These are phyloP conservation scores for Macrotrachela quadricornifera DNA, from an alignment of 1,140 invertebrate genomes.

Conservation along the genomic window DNA sequence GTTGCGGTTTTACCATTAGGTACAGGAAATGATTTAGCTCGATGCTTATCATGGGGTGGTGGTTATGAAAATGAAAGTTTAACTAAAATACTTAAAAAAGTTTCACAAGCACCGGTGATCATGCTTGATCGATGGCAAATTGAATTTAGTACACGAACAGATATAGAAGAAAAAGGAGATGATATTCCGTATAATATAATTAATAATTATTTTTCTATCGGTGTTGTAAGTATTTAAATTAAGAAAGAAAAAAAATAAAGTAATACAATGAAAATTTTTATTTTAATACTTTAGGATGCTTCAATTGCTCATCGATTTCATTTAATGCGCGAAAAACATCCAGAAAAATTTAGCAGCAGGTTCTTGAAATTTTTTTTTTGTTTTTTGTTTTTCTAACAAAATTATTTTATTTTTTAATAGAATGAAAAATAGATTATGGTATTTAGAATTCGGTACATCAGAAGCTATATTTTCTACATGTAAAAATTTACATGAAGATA, in stretches of 20 bases:
- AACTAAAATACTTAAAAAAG: slow-evolving; percentile 52
- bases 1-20: slow-evolving; percentile 83
- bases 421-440: slow-evolving; percentile 95
- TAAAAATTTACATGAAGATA: slow-evolving; percentile 83
- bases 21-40: slow-evolving; percentile 84
- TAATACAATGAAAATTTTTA: slow-evolving; percentile 29
- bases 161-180: slow-evolving; percentile 37
- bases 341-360: slow-evolving; percentile 79
- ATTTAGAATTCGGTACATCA: slow-evolving; percentile 87
- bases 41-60: slow-evolving; percentile 82
- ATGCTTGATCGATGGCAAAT: slow-evolving; percentile 89
- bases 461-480: slow-evolving; percentile 84
- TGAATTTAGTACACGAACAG: background rate
- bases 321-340: slow-evolving; percentile 78
- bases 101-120: slow-evolving; percentile 25
- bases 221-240: slow-evolving; percentile 40
- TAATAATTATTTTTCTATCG: slow-evolving; percentile 90
- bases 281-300: slow-evolving; percentile 46
- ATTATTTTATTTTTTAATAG: slow-evolving; percentile 27
- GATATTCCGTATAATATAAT: slow-evolving; percentile 83
- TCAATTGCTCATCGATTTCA: slow-evolving; percentile 93
- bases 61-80: slow-evolving; percentile 73
- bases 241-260: slow-evolving; percentile 24
- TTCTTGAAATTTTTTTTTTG: slow-evolving; percentile 22
- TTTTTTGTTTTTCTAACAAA: background rate